Base-by-base conservation (phyloP, 2,888 invertebrate genomes). In the Trichopria drosophilae region DNA sequence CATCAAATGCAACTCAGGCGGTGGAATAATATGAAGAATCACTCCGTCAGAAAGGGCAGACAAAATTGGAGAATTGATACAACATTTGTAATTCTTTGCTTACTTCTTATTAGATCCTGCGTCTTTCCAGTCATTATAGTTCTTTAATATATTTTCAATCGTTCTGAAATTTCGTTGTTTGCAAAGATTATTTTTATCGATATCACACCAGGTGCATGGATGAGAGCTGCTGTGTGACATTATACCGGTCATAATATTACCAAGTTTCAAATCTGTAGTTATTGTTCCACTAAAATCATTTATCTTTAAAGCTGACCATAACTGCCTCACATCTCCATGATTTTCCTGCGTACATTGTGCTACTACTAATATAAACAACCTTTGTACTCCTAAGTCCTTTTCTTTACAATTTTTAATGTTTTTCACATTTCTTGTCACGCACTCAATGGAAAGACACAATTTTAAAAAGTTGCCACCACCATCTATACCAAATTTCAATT, bases 401-500 rank as follows among this genome's bases (percentile, higher is more conserved):
- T n/a, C n/a, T n/a, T n/a, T n/a, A n/a, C n/a, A n/a, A n/a, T n/a
- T n/a, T n/a, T n/a, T n/a, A n/a, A n/a, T n/a, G n/a, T n/a, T n/a
- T n/a, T n/a, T n/a, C n/a, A n/a, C n/a, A n/a, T n/a, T n/a, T n/a
- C n/a, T n/a, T n/a, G n/a, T n/a, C n/a, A n/a, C n/a, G n/a, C n/a
- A n/a, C n/a, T n/a, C n/a, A n/a, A n/a, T n/a, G n/a, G n/a, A n/a
- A n/a, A n/a, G n/a, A n/a, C n/a, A n/a, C n/a, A n/a, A 41, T 39
- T 10, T 10, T 15, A 24, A 59, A 62, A 65, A 55, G 75, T 31
- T 34, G 29, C 32, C 31, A 40, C 7, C 10, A 35, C 15, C 10
- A 29, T 15, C 7, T 31, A 31, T 6, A 31, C n/a, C 16, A 2
- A 10, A 3, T n/a, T 22, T 15, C 12, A 10, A 13, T 6, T 12